Conservation (phyloP, 2,113 vertebrate species). For the Anser cygnoides region DNA sequence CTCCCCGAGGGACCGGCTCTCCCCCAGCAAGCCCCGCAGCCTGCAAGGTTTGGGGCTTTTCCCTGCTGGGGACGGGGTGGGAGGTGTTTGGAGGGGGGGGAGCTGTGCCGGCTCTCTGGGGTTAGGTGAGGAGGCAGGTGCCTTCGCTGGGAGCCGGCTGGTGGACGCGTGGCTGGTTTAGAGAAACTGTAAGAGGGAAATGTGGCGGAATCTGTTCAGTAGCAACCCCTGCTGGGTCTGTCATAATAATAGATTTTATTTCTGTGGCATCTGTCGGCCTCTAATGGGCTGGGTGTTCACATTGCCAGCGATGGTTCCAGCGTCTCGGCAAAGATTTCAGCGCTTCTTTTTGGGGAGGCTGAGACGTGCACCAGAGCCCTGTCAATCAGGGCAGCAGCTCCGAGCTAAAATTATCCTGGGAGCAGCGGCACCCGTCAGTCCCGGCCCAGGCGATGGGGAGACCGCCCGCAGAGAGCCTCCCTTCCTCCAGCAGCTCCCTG, state of each 20-base stretch:
- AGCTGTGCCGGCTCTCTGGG: not conserved
- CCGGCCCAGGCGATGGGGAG: fast-evolving
- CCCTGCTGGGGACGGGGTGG: not conserved
- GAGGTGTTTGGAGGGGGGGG: not conserved
- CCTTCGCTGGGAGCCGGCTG: not conserved
- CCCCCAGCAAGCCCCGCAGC: not conserved
- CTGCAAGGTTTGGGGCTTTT: not conserved
- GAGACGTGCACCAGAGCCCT: not conserved
- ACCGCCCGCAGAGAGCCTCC: not conserved
- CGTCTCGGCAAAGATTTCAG: not conserved
- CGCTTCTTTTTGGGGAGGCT: not conserved
- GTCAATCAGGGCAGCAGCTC: not conserved
- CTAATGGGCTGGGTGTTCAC: not conserved
- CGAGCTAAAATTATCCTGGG: not conserved
- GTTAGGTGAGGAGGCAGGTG: not conserved
- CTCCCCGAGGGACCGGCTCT: not conserved
- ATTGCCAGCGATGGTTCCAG: not conserved
- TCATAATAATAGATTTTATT: conserved; percentile 40
- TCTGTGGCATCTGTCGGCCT: conserved; percentile 27
- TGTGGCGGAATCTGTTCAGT: not conserved
- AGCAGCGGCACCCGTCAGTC: not conserved
- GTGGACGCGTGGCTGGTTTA: not conserved
- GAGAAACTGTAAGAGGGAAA: conserved; percentile 6
- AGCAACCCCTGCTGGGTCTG: conserved; percentile 50
- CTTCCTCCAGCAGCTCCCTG: fast-evolving